Evolutionary conservation across 1,140 invertebrate species (phyloP).

Genomic region (Brachionus plicatilis): DNA sequence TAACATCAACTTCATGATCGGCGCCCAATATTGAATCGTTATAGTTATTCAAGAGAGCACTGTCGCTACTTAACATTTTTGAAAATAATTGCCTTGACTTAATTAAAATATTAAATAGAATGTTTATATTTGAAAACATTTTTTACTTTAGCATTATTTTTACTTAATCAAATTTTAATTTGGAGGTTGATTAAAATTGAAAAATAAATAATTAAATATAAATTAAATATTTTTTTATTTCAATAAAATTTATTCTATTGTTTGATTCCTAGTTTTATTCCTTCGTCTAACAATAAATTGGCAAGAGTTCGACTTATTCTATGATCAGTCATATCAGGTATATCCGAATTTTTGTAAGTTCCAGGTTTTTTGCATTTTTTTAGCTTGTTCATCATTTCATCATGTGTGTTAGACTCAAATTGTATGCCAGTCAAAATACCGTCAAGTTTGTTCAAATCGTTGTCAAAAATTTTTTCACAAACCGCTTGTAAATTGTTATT

Average conservation of each 20-base stretch:
- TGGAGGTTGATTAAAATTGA: too few relatives aligned
- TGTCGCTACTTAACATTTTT: too few relatives aligned
- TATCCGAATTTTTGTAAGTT: background rate
- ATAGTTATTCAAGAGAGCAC: too few relatives aligned
- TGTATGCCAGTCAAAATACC: background rate
- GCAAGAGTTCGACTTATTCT: background rate
- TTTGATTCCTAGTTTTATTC: background rate
- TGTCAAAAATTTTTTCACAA: constrained; percentile 28
- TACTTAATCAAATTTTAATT: too few relatives aligned
- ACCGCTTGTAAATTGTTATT: constrained; percentile 33
- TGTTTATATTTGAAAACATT: too few relatives aligned
- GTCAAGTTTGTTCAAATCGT: background rate
- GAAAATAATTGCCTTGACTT: too few relatives aligned
- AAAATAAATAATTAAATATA: too few relatives aligned
- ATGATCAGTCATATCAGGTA: background rate
- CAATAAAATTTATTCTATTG: background rate
- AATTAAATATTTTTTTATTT: background rate
- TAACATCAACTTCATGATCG: too few relatives aligned
- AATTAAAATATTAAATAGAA: too few relatives aligned
- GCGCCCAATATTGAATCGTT: too few relatives aligned
- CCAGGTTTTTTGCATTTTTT: background rate
- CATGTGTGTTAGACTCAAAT: background rate
- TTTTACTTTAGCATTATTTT: too few relatives aligned
- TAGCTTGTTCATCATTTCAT: background rate
- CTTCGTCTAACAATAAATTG: background rate